These are phyloP conservation scores for Allacma fusca DNA, from an alignment of 2,888 invertebrate genomes.

Conservation along the genomic window DNA sequence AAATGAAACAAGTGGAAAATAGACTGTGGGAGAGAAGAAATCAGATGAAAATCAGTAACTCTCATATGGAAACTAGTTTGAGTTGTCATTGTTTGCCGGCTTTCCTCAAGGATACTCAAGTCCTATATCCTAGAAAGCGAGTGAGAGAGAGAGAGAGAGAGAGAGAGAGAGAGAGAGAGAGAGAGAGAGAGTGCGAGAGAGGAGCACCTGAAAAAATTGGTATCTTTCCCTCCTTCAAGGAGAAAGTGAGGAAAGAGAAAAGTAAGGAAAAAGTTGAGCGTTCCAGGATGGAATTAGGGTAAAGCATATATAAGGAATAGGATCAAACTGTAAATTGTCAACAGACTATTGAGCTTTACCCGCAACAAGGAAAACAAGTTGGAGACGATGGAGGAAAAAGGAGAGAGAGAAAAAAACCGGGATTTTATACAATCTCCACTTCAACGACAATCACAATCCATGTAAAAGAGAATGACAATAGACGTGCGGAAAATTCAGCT, in stretches of 20 bases:
- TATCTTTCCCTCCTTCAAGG: not conserved
- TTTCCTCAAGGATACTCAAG: not conserved
- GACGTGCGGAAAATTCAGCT: slow-evolving; percentile 12
- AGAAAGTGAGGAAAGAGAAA: not conserved
- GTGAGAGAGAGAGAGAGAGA: too few species aligned
- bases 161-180: too few species aligned
- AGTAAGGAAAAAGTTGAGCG: slow-evolving; percentile 11
- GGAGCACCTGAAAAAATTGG: slow-evolving; percentile 1
- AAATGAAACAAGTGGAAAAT: slow-evolving; percentile 10
- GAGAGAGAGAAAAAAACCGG: not conserved
- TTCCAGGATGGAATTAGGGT: not conserved
- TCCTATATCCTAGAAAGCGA: too few species aligned
- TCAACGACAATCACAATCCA: slow-evolving; percentile 8
- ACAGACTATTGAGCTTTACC: slow-evolving; percentile 9
- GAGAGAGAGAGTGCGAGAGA: too few species aligned
- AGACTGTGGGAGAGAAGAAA: not conserved
- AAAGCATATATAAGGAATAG: not conserved
- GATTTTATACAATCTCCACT: slow-evolving; percentile 7
- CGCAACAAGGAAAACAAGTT: not conserved
- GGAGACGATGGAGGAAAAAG: slow-evolving; percentile 5
- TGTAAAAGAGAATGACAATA: slow-evolving; percentile 6
- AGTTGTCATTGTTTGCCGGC: not conserved
- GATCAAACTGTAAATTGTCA: slow-evolving; percentile 12
- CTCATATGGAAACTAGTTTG: not conserved
- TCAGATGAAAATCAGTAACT: not conserved